Percentiles rank a stretch among this genome's conserved stretches.
Evolutionary conservation across 1,140 invertebrate species (phyloP).

Genomic region (Calliopsis andreniformis): DNA sequence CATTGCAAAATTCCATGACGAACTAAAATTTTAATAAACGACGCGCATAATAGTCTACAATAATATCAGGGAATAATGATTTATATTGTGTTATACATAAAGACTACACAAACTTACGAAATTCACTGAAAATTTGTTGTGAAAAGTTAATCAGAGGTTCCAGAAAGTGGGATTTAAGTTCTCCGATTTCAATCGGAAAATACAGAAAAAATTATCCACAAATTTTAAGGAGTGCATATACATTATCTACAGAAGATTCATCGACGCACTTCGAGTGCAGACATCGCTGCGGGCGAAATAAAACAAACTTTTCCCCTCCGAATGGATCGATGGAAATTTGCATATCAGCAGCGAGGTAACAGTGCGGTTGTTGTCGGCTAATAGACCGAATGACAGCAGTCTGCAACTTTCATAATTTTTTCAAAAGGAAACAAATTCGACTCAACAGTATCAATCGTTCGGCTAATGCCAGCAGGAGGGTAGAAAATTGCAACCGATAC

Average conservation of each 20-base stretch:
- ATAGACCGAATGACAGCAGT: slow-evolving; percentile 45
- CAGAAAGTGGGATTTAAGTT: too few species aligned
- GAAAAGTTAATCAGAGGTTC: too few species aligned
- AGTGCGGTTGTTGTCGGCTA: slow-evolving; percentile 33
- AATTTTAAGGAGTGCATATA: too few species aligned
- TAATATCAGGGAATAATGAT: too few species aligned
- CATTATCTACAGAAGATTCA: too few species aligned
- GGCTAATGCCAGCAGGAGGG: slow-evolving; percentile 56
- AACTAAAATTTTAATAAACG: slow-evolving; percentile 46
- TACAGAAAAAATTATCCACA: too few species aligned
- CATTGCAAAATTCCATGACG: slow-evolving; percentile 17
- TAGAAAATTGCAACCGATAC: slow-evolving; percentile 60
- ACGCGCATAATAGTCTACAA: background rate
- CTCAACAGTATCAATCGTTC: slow-evolving; percentile 61
- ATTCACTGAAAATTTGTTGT: too few species aligned
- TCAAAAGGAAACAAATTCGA: slow-evolving; percentile 61
- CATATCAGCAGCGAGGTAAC: slow-evolving; percentile 42
- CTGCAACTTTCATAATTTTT: slow-evolving; percentile 58
- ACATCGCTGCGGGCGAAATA: background rate
- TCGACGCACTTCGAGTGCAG: too few species aligned
- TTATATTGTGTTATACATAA: too few species aligned
- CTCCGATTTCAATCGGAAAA: too few species aligned
- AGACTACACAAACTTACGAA: too few species aligned
- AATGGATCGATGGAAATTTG: slow-evolving; percentile 42
- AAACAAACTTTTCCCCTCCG: slow-evolving; percentile 11